These are phyloP conservation scores for Oncorhynchus nerka DNA, from an alignment of 2,113 vertebrate genomes.

Conservation along the genomic window DNA sequence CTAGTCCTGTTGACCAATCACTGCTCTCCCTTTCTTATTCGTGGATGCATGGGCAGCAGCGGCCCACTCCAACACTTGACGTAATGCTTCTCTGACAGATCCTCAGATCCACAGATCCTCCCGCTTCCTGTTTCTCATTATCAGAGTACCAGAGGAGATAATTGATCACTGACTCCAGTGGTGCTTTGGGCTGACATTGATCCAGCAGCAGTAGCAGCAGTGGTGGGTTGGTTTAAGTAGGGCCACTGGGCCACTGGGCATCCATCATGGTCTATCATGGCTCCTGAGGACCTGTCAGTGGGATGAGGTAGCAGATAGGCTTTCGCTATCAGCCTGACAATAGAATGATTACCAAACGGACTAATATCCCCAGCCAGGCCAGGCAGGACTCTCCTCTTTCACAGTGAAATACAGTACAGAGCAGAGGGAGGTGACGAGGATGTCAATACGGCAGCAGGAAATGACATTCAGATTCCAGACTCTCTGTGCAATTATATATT, in stretches of 20 bases:
- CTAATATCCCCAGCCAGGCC: constrained; percentile 23
- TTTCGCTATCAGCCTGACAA: constrained; percentile 41
- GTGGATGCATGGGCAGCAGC: background rate
- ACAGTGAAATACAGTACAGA: constrained; percentile 13
- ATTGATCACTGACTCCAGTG: constrained; percentile 49
- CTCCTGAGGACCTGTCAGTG: constrained; percentile 35
- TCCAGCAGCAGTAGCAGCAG: too few species aligned
- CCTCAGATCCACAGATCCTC: background rate
- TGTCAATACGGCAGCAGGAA: background rate
- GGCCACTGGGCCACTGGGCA: constrained; percentile 16
- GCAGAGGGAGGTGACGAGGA: background rate
- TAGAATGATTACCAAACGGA: constrained; percentile 56
- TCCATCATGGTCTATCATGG: constrained; percentile 60
- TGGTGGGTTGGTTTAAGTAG: constrained; percentile 19
- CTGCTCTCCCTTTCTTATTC: constrained; percentile 51
- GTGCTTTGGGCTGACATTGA: too few species aligned
- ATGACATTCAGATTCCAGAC: too few species aligned
- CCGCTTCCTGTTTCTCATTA: constrained; percentile 51
- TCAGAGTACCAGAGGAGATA: constrained; percentile 41
- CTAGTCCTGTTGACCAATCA: constrained; percentile 45
- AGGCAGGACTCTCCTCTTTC: constrained; percentile 23
- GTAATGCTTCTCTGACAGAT: constrained; percentile 38
- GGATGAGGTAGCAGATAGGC: constrained; percentile 31
- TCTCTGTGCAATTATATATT: too few species aligned
- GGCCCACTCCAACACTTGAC: constrained; percentile 43